Evolutionary conservation across 2,113 vertebrate genomes (phyloP).

Genomic region (Poeciliopsis retropinna): DNA sequence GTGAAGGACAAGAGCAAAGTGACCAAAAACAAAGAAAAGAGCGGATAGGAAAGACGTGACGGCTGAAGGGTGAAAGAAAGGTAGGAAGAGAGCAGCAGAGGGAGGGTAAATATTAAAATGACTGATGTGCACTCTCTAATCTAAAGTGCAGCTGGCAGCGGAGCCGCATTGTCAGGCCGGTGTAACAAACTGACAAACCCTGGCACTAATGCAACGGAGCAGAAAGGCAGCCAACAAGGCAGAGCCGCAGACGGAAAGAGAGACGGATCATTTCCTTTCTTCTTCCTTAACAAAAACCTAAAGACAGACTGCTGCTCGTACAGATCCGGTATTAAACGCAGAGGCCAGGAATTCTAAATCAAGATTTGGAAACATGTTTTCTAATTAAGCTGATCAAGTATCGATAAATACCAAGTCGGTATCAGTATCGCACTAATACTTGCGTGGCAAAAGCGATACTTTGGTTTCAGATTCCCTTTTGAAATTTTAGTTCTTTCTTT

Average conservation of each 20-base stretch:
- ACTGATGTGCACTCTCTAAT: conserved; percentile 55
- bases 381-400: not conserved
- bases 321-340: not conserved
- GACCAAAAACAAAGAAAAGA: not conserved
- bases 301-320: not conserved
- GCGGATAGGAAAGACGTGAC: not conserved
- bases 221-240: conserved; percentile 23
- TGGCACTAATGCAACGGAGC: conserved; percentile 47
- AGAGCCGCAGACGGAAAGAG: not conserved
- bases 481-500: no score
- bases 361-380: not conserved
- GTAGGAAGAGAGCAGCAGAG: not conserved
- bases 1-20: not conserved
- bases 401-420: no score
- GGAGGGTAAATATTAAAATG: conserved; percentile 58
- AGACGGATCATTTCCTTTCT: not conserved
- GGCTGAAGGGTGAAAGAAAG: conserved; percentile 8
- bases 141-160: conserved; percentile 64
- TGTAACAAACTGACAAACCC: conserved; percentile 54
- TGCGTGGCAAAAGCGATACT: no score
- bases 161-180: conserved; percentile 44
- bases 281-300: not conserved
- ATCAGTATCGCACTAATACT: no score
- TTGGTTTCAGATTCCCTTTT: no score
- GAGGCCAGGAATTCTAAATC: not conserved